Evolutionary conservation across 1,140 invertebrate genomes (phyloP), one percentile per base, ranked within the genome.

Genomic region (Drosophila lacertosa): DNA sequence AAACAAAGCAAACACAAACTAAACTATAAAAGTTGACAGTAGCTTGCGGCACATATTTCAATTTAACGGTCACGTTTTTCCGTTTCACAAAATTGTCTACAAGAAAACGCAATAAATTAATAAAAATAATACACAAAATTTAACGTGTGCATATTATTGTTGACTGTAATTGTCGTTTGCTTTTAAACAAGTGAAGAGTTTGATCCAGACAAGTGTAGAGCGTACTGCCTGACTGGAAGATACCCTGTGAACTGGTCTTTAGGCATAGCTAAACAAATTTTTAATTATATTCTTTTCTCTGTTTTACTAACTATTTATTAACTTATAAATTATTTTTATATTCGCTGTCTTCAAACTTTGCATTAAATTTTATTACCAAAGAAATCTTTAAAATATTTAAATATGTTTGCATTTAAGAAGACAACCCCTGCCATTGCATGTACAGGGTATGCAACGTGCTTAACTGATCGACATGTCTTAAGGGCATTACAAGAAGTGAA

Each of bases 41-140:
- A 26, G 54, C 48, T 60, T 60, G 67, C 42, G 48, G 63, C 65
- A 77, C 57, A 84, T 86, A 71, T 74, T 86, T 86, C 64, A 66
- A 73, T 88, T 88, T 72, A 81, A 78, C 66, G 66, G 63, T 86
- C 82, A 86, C 74, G 81, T 81, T 86, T 86, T 71, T 24, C 88
- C 86, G 68, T 32, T 73, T 68, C 62, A 59, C 47, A 35, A 48
- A 55, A 11, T 4, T 10, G 45, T 64, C 15, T 33, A 57, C n/a
- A 48, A 45, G 35, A 58, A 63, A 72, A 13, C 42, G 57, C 62
- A 59, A 69, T 58, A 84, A 72, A 54, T 57, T 62, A 66, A 59
- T 71, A 48, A 75, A 59, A 62, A 44, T 58, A 81, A 68, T 66
- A 70, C 59, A 66, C 53, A 45, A 69, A 68, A 35, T 60, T 53